phyloP scores from a whole-genome alignment of 2,797 vertebrate genomes.

The Microhierax caerulescens region DNA sequence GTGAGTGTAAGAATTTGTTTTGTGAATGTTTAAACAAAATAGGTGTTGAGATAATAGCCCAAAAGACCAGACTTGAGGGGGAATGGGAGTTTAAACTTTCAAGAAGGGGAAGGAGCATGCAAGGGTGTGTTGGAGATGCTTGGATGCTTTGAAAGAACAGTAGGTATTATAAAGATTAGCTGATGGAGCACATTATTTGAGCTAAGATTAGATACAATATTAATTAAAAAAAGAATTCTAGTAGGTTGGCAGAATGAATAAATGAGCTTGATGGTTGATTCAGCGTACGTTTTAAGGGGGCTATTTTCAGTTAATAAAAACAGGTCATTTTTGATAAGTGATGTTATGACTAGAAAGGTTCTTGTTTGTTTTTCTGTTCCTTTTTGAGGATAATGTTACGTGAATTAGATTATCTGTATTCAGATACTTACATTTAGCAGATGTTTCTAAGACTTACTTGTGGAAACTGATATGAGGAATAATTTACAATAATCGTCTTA shows the following conservation, averaged over 20 bases:
- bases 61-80: background rate
- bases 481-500: conserved; percentile 46
- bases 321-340: background rate
- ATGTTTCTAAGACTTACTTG: conserved; percentile 20
- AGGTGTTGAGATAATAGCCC: conserved; percentile 34
- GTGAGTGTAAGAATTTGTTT: conserved; percentile 27
- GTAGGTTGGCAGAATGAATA: background rate
- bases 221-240: background rate
- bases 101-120: background rate
- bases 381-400: background rate
- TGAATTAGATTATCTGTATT: conserved; percentile 36
- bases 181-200: background rate
- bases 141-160: background rate
- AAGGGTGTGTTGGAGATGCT: background rate
- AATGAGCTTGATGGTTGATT: background rate
- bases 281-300: background rate
- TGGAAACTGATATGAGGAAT: conserved; percentile 31
- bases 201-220: background rate
- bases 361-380: background rate
- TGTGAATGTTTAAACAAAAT: conserved; percentile 47
- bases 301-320: background rate
- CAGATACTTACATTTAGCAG: background rate
- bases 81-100: background rate
- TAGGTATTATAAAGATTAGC: background rate
- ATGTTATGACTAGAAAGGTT: background rate